Evolutionary conservation across 2,113 vertebrate genomes (phyloP).

Genomic region (Perognathus longimembris): DNA sequence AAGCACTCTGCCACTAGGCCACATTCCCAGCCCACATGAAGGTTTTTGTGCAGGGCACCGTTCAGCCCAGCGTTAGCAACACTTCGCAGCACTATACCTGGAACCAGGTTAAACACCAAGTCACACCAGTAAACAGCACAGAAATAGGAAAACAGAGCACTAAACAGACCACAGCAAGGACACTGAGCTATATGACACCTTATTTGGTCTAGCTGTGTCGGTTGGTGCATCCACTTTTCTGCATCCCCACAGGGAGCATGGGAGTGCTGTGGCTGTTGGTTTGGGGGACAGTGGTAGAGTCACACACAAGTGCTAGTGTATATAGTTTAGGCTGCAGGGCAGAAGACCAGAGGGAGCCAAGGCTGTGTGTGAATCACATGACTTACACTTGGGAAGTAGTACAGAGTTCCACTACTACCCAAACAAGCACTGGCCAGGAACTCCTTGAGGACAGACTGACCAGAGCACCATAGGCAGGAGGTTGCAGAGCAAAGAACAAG

Average conservation of each 20-base stretch:
- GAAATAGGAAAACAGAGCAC: not conserved
- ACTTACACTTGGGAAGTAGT: not conserved
- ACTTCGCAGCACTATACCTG: not conserved
- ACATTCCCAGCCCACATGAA: too few species aligned
- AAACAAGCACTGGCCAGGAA: rapidly evolving
- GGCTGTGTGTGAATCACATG: not conserved
- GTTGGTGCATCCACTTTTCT: too few species aligned
- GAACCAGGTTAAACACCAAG: not conserved
- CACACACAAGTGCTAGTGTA: rapidly evolving
- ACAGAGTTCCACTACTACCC: not conserved
- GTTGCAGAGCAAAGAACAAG: not conserved
- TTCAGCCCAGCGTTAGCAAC: not conserved
- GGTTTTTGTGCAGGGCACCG: not conserved
- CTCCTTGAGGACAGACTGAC: not conserved
- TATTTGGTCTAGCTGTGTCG: not conserved
- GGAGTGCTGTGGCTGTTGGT: rapidly evolving
- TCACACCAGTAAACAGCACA: not conserved
- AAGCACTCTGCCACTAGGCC: too few species aligned
- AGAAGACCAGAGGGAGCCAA: too few species aligned
- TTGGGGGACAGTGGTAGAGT: not conserved
- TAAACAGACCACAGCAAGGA: not conserved
- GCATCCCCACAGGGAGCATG: not conserved
- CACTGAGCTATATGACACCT: not conserved
- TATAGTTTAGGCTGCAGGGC: not conserved
- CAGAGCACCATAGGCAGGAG: too few species aligned